Base-by-base conservation (phyloP, 2,797 vertebrate genomes). In the Danio albolineatus region DNA sequence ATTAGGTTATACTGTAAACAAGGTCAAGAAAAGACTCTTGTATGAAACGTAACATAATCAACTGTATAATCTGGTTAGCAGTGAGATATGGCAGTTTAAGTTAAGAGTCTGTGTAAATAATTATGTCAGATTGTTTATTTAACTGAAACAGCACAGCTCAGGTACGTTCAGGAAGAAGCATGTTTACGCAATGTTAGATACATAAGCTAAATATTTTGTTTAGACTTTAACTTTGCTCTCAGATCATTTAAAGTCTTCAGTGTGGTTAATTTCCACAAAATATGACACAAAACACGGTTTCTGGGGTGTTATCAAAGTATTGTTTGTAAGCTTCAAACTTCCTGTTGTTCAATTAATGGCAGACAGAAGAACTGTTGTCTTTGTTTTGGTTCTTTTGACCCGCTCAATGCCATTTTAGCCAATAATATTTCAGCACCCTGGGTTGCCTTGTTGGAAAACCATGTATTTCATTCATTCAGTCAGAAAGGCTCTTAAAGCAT, bases 1-100 rank as follows among this genome's bases (percentile, higher is more conserved):
- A 84, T 61, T 44, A 72, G 80, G 83, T 84, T 82, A 76, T 54
- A 62, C 56, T 76, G 71, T 59, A 48, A 6, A 14, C 46, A 71
- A 46, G 46, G 59, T 76, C 70, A 48, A 62, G 17, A 62, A 38
- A 66, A 59, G 54, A 56, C 21, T 13, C 54, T 72, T 12, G 1
- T 36, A 73, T 67, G 38, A 73, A 13, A 65, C 41, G 9, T 65
- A 72, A 82, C 51, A 64, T 57, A 54, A 78, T 78, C 19, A 77
- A 7, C 36, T 16, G 44, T 13, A 5, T 57, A 51, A 83, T 38
- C 41, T 28, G 51, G 61, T 83, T 64, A 78, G 59, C 21, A 51
- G 76, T 49, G 44, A 80, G 48, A 64, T 17, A 70, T 62, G 39
- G 17, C 16, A 12, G 21, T 39, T 48, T 54, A 48, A 64, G 39